These are phyloP conservation scores for Acanthisitta chloris DNA, from an alignment of 2,113 vertebrate genomes.

Conservation along the genomic window DNA sequence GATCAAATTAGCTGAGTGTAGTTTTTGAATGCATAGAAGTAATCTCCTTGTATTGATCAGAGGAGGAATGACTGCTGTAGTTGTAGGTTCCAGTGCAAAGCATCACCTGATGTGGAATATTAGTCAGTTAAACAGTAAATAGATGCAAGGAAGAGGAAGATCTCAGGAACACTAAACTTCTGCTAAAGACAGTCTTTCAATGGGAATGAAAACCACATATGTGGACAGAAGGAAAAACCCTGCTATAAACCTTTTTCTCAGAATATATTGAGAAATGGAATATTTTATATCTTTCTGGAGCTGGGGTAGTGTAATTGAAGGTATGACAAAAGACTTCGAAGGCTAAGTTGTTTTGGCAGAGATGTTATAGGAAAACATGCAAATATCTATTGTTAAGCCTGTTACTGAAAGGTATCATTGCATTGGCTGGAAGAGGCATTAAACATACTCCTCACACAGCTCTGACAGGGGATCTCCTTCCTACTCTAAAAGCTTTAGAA, in stretches of 20 bases:
- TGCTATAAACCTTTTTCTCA: not conserved
- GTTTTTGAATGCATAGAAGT: not conserved
- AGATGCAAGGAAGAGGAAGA: not conserved
- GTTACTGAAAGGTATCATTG: not conserved
- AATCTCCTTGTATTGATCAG: not conserved
- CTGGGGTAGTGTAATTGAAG: not conserved
- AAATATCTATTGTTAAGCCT: slow-evolving; percentile 4
- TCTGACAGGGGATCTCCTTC: not conserved
- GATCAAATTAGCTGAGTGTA: not conserved
- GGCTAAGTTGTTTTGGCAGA: not conserved
- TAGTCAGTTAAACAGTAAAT: not conserved
- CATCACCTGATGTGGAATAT: not conserved
- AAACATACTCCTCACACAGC: not conserved
- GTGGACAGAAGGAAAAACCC: not conserved
- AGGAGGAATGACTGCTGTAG: not conserved
- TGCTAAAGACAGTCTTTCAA: not conserved
- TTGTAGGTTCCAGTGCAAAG: not conserved
- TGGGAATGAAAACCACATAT: not conserved
- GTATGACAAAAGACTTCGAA: not conserved
- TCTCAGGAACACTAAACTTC: not conserved
- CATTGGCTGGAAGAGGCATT: not conserved
- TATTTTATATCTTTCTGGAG: not conserved
- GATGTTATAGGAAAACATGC: not conserved
- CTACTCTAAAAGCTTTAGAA: not conserved
- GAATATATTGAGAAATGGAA: not conserved